Conservation (phyloP, 64 coral and sea anemone genomes). For the Exaiptasia diaphana region DNA sequence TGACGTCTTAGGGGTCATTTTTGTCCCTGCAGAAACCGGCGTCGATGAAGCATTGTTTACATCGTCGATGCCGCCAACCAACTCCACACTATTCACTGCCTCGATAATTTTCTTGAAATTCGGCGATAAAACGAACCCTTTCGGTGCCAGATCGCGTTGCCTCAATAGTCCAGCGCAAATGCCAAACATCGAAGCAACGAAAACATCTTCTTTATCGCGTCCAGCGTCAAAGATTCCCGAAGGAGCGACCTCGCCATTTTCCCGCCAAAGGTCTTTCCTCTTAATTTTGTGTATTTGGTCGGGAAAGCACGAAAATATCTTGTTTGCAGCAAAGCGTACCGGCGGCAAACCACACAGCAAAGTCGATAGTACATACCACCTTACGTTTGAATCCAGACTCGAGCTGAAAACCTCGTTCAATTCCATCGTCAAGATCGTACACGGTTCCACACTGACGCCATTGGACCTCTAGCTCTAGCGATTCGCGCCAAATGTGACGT, state of each 20-base stretch:
- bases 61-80: too few species aligned
- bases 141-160: background rate
- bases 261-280: slow-evolving; percentile 36
- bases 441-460: background rate
- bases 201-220: background rate
- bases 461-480: background rate
- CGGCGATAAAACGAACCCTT: too few species aligned
- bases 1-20: too few species aligned
- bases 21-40: too few species aligned
- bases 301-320: slow-evolving; percentile 16
- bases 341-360: background rate
- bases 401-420: background rate
- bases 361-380: background rate
- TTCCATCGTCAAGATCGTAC: background rate
- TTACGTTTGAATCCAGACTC: background rate
- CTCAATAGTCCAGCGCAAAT: background rate
- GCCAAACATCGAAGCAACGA: slow-evolving; percentile 11
- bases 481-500: background rate
- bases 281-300: background rate
- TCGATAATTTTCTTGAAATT: too few species aligned
- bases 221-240: background rate
- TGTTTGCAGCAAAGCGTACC: slow-evolving; percentile 10
- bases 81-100: too few species aligned
- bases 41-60: too few species aligned
- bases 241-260: slow-evolving; percentile 29